Conservation (phyloP, 1,140 invertebrate genomes). For the Macrobrachium rosenbergii region DNA sequence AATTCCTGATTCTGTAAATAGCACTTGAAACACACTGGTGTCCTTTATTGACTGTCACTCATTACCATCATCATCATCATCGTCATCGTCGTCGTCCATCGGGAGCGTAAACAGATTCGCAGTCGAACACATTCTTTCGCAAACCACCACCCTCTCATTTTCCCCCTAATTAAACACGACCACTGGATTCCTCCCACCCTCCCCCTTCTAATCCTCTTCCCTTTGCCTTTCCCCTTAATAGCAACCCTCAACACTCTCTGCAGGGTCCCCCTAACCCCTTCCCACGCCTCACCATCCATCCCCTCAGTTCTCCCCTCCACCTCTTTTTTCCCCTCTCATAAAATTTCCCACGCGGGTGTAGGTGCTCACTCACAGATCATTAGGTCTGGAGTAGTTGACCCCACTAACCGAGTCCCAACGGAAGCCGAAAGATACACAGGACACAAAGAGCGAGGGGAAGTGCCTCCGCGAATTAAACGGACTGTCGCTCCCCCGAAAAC, state of each 20-base stretch:
- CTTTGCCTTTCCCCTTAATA: neutral
- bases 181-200: neutral
- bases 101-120: too few species aligned
- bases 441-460: too few species aligned
- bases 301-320: neutral
- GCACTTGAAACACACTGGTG: too few species aligned
- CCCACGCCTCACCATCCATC: neutral
- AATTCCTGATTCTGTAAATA: too few species aligned
- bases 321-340: neutral
- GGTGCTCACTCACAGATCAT: too few species aligned
- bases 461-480: too few species aligned
- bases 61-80: too few species aligned
- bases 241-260: neutral
- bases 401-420: neutral
- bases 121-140: neutral
- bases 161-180: neutral
- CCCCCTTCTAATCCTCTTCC: constrained; percentile 1
- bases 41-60: too few species aligned
- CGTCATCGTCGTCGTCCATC: too few species aligned
- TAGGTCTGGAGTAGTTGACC: too few species aligned
- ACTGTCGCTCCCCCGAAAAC: too few species aligned
- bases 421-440: neutral
- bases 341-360: neutral
- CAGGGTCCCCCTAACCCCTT: neutral
- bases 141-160: neutral